Evolutionary conservation across 2,113 vertebrate genomes (phyloP), one percentile per base, ranked within the genome.

Genomic region (Pseudopipra pipra): DNA sequence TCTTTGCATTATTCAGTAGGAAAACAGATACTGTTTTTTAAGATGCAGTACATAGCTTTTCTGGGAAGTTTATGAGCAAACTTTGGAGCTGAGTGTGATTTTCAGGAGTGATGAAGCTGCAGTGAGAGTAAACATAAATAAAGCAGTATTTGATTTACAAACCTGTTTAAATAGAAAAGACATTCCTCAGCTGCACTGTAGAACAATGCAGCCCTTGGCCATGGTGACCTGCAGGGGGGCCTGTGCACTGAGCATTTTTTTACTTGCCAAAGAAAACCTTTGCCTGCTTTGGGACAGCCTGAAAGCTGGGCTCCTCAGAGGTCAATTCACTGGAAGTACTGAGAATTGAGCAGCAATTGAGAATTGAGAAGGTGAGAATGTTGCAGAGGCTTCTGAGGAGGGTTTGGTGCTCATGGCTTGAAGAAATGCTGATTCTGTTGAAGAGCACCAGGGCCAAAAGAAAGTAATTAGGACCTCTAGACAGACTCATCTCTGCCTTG

Each of bases 211-310:
- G 67, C 75, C 52, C 91, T 89, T 66, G 80, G 93, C 87, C 11
- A 3, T 0, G 1, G 52, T 3, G 7, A 71, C 51, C 37, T 14
- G 6, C 0, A 0, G 0, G 2, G 33, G 88, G 55, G 61, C 71
- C 46, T 2, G 2, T 14, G 14, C 8, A 15, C 66, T 58, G 63
- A 85, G 90, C 68, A 51, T 81, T 90, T 80, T 83, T 74, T 85
- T 93, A 92, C 67, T 63, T 91, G 95, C 80, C 85, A 94, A 93
- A 78, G 80, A 94, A 95, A 93, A 96, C 44, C 37, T 91, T 91
- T 86, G 68, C 30, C 63, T 88, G 35, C 59, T 46, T 75, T 92
- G 82, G 78, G 78, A 94, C 86, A 81, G 85, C 22, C 90, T 82
- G 80, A 44, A 72, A 74, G 44, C 80, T 91, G 63, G 68, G 39